Evolutionary conservation across 2,113 vertebrate species (phyloP), one percentile per base, ranked within the genome.

Genomic region (Carlito syrichta): DNA sequence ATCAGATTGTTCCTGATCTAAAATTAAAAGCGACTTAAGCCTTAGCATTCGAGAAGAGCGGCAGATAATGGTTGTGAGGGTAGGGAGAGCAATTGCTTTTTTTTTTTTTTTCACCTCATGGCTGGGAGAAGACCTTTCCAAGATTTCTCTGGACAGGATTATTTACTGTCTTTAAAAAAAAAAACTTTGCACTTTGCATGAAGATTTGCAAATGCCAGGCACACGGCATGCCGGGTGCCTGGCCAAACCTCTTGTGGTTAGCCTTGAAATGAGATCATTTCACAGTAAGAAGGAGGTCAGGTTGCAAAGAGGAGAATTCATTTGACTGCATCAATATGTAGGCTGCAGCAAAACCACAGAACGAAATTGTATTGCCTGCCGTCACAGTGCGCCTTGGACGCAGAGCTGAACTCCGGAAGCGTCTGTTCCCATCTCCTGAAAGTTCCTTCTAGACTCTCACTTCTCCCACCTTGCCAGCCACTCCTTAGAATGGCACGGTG

Each of bases 221-320:
- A 97, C 93, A 96, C n/a, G 35, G 96, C 95, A 77, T 91, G 86
- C 97, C 5, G 90, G 81, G 92, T 98, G 96, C 97, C 97, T 94
- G 83, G 97, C 92, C 98, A 98, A 97, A 77, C 96, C 98, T 97
- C 98, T 97, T 93, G 97, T 98, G 98, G 98, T 94, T 98, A 94
- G 94, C 92, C 87, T 97, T 96, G 96, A 98, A 98, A 98, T 98
- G 97, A 97, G 97, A 98, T 98, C 98, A 98, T 96, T 97, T 97
- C 97, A 95, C 97, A 97, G 96, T 94, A 83, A 97, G 98, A 98
- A 98, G 87, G 98, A 98, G 98, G 98, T 98, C 98, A 98, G 96
- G 76, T 98, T 97, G 92, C 96, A 96, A 96, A 95, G 91, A 95
- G 90, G 95, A 94, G 78, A 96, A 97, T 96, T 98, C 92, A 77